Evolutionary conservation across 2,113 vertebrate genomes (phyloP).

Genomic region (Pao palembangensis): DNA sequence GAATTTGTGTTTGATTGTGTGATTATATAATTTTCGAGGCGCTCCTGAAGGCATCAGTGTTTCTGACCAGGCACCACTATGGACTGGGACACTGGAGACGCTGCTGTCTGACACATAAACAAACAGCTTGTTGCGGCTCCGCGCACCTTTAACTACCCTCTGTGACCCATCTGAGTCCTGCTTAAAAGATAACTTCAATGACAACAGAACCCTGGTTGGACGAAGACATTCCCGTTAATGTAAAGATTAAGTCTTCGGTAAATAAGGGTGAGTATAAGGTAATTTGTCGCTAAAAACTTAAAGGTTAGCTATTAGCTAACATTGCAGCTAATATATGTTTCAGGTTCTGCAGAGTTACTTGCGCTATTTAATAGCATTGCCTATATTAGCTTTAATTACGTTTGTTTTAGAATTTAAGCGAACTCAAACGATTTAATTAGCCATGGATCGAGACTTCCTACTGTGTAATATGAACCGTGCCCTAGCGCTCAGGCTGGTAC

Average conservation of each 20-base stretch:
- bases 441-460: conserved; percentile 7
- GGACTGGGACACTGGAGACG: conserved; percentile 22
- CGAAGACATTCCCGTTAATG: not conserved
- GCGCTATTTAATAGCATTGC: not conserved
- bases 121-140: conserved; percentile 32
- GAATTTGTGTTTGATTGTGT: not conserved
- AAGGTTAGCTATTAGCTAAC: conserved; percentile 42
- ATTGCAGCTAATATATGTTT: conserved; percentile 24
- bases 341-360: not conserved
- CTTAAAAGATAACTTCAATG: not conserved
- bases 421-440: conserved; percentile 40
- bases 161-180: not conserved
- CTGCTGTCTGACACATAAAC: conserved; percentile 49
- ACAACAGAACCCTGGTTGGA: conserved; percentile 9
- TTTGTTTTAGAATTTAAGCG: not conserved
- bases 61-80: conserved; percentile 24
- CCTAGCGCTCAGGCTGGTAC: not conserved
- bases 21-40: not conserved
- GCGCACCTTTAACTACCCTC: conserved; percentile 10
- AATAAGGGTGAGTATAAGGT: conserved; percentile 46
- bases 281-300: conserved; percentile 33
- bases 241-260: not conserved
- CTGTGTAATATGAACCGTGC: conserved; percentile 25
- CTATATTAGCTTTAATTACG: not conserved
- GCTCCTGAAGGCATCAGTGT: conserved; percentile 37